Conservation (phyloP, 1,140 invertebrate genomes). For the Drosophila willistoni region DNA sequence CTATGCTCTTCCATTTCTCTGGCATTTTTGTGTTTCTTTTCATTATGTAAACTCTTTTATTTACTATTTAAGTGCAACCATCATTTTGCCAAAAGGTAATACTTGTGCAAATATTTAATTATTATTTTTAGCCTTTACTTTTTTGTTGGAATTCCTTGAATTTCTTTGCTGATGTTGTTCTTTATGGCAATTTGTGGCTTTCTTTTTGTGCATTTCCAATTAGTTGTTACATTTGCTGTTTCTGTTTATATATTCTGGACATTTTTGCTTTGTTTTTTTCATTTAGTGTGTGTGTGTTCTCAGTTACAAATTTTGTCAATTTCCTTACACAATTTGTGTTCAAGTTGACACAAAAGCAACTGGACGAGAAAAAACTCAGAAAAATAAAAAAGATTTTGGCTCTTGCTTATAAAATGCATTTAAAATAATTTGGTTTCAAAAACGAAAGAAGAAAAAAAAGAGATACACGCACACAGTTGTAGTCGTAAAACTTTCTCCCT, state of each 20-base stretch:
- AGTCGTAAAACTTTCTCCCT: slow-evolving; percentile 22
- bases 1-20: not conserved
- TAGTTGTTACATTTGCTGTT: not conserved
- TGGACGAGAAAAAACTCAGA: not conserved
- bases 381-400: not conserved
- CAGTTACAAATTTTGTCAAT: slow-evolving; percentile 23
- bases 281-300: not conserved
- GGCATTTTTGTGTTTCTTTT: not conserved
- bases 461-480: slow-evolving; percentile 34
- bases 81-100: not conserved
- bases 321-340: slow-evolving; percentile 29
- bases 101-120: not conserved
- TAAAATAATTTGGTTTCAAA: slow-evolving; percentile 46
- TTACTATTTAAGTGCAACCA: not conserved
- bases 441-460: too few species aligned
- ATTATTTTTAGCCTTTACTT: not conserved
- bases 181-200: not conserved
- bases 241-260: too few species aligned
- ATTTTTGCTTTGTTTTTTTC: slow-evolving; percentile 16
- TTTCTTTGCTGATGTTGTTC: not conserved
- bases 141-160: not conserved
- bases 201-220: not conserved
- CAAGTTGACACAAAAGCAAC: slow-evolving; percentile 31
- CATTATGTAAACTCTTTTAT: not conserved
- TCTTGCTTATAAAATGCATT: slow-evolving; percentile 31